Evolutionary conservation across 2,113 vertebrate species (phyloP).

Genomic region (Neolamprologus fasciatus): DNA sequence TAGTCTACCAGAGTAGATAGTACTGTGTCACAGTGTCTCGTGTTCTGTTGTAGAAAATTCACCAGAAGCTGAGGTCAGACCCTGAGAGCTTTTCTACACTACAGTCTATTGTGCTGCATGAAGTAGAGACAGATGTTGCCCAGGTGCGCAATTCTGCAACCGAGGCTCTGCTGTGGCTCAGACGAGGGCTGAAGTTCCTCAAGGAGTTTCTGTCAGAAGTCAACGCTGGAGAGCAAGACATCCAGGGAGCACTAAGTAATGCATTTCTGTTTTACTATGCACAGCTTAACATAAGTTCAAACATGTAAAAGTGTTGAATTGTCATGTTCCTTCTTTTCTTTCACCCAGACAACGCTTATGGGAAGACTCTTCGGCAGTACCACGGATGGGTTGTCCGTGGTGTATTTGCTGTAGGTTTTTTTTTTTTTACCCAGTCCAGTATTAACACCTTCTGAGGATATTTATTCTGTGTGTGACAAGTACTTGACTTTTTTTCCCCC

Average conservation of each 20-base stretch:
- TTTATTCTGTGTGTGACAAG: neutral
- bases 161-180: conserved; percentile 92
- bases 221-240: conserved; percentile 82
- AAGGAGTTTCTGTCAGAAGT: conserved; percentile 91
- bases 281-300: neutral
- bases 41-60: conserved; percentile 77
- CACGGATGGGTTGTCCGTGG: conserved; percentile 97
- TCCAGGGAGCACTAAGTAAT: conserved; percentile 93
- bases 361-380: conserved; percentile 88
- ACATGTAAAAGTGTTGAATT: neutral
- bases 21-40: neutral
- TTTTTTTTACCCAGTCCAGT: neutral
- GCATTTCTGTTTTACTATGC: neutral
- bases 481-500: neutral
- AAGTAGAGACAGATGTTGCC: conserved; percentile 77
- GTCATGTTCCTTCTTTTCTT: neutral
- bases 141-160: conserved; percentile 93
- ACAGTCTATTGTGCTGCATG: conserved; percentile 92
- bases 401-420: conserved; percentile 87
- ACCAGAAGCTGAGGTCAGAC: conserved; percentile 91
- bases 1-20: neutral
- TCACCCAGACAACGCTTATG: conserved; percentile 85
- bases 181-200: conserved; percentile 93
- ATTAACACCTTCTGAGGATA: neutral
- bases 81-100: conserved; percentile 83